A percentile compares a stretch with the other conserved stretches of the same genome.
Conservation (phyloP, 2,113 vertebrate species). For the Gymnocephalus cernua region DNA sequence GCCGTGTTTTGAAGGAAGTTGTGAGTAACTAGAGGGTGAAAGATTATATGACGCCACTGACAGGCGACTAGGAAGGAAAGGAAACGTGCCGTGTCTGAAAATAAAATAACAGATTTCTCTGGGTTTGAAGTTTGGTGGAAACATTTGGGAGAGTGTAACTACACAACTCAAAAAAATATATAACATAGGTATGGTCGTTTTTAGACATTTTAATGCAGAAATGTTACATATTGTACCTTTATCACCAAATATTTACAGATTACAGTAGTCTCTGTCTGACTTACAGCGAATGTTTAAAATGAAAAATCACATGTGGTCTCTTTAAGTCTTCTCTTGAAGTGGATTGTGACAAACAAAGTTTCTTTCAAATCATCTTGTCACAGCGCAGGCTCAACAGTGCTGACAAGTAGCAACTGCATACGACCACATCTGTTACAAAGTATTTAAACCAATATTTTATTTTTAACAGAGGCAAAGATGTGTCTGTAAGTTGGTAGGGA, state of each 20-base stretch:
- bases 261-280: slow-evolving; percentile 3
- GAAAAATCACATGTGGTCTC: not conserved
- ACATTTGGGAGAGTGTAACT: too few species aligned
- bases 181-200: too few species aligned
- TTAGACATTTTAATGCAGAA: too few species aligned
- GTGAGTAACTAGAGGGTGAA: too few species aligned
- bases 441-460: slow-evolving; percentile 15
- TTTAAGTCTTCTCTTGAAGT: not conserved
- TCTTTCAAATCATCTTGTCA: slow-evolving; percentile 27
- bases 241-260: slow-evolving; percentile 7
- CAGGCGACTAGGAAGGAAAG: too few species aligned
- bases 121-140: too few species aligned
- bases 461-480: not conserved
- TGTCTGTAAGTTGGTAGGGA: not conserved
- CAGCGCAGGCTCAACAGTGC: not conserved
- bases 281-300: not conserved
- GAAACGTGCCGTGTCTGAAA: too few species aligned
- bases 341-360: not conserved
- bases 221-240: too few species aligned
- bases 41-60: too few species aligned
- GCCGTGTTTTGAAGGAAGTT: too few species aligned
- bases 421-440: slow-evolving; percentile 12
- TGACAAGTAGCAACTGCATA: slow-evolving; percentile 3
- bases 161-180: too few species aligned
- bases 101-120: too few species aligned